Evolutionary conservation across 2,113 vertebrate species (phyloP).

Genomic region (Eretmochelys imbricata): DNA sequence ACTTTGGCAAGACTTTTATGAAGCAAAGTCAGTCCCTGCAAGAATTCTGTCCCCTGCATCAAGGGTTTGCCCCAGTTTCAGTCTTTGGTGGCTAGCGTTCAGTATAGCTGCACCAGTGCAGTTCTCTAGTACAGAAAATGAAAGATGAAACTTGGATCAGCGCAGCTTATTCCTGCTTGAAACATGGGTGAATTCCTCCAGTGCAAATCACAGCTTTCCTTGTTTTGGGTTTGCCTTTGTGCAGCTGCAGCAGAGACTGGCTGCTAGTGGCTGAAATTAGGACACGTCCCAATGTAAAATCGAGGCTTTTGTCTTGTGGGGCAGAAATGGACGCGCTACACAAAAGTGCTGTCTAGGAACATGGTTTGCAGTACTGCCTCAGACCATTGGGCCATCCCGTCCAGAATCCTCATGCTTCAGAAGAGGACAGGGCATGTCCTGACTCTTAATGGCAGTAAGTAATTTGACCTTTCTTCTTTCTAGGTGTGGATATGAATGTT

Average conservation of each 20-base stretch:
- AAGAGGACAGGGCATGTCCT: not conserved
- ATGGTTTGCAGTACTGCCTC: not conserved
- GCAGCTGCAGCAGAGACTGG: not conserved
- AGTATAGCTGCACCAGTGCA: not conserved
- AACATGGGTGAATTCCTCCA: not conserved
- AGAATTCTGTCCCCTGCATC: not conserved
- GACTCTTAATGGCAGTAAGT: not conserved
- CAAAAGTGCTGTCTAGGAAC: not conserved
- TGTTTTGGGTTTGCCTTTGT: not conserved
- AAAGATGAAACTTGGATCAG: not conserved
- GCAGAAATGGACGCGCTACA: not conserved
- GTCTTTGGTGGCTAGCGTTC: not conserved
- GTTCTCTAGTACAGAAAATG: not conserved
- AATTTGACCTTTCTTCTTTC: not conserved
- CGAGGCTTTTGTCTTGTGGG: not conserved
- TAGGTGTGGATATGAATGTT: not conserved
- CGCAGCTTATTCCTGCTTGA: not conserved
- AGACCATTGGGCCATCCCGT: fast-evolving
- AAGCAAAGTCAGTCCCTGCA: fast-evolving
- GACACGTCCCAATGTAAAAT: fast-evolving
- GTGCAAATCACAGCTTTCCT: not conserved
- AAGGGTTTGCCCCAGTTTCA: not conserved
- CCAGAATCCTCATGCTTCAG: not conserved
- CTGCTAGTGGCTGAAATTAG: not conserved
- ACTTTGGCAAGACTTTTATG: not conserved